Evolutionary conservation across 2,888 invertebrate species (phyloP).

Genomic region (Dryobotodes eremita): DNA sequence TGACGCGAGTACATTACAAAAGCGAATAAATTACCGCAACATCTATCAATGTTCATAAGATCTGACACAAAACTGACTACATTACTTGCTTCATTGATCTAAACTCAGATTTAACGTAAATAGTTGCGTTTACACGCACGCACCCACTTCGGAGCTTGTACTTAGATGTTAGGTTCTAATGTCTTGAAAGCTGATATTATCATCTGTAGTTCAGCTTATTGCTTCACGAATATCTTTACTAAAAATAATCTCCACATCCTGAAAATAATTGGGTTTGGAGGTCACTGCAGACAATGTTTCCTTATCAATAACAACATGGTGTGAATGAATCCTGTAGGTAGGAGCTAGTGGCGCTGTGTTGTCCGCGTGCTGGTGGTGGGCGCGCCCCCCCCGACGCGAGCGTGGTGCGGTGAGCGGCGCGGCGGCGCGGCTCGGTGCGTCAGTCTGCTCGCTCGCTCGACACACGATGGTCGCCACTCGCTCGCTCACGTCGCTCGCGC

Average conservation of each 20-base stretch:
- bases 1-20: conserved; percentile 14
- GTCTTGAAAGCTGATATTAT: background rate
- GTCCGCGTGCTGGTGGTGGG: conserved; percentile 26
- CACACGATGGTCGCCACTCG: conserved; percentile 76
- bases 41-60: conserved; percentile 2
- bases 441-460: conserved; percentile 73
- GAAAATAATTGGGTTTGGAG: conserved; percentile 2
- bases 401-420: conserved; percentile 32
- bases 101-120: conserved; percentile 19
- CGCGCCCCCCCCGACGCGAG: conserved; percentile 26
- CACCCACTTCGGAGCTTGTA: background rate
- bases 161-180: background rate
- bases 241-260: background rate
- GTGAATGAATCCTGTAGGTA: conserved; percentile 32
- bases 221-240: background rate
- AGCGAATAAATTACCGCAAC: conserved; percentile 17
- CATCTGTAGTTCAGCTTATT: background rate
- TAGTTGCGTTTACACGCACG: conserved; percentile 28
- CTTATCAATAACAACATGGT: background rate
- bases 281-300: background rate
- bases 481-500: conserved; percentile 67
- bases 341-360: background rate
- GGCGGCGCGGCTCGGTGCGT: conserved; percentile 40
- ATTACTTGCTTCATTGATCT: conserved; percentile 36
- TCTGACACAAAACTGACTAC: conserved; percentile 23